A percentile compares a stretch with the other conserved stretches of the same genome.
Conservation (phyloP, 1,140 invertebrate species). For the Drosophila paulistorum region DNA sequence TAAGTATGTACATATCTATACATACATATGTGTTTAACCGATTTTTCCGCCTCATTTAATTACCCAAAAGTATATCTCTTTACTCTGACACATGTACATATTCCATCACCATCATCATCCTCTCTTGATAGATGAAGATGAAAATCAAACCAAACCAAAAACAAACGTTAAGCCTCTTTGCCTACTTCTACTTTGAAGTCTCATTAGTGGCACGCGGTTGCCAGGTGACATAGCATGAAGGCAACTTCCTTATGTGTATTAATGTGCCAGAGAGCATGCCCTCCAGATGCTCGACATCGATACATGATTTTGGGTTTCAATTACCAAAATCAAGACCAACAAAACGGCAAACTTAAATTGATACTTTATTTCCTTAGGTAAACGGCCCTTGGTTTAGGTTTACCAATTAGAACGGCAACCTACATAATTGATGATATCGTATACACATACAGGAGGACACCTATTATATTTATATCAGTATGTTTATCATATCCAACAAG, state of each 20-base stretch:
- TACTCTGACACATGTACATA: slow-evolving; percentile 42
- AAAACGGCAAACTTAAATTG: slow-evolving; percentile 25
- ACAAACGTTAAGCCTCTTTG: slow-evolving; percentile 51
- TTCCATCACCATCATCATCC: slow-evolving; percentile 27
- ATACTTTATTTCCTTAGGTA: slow-evolving; percentile 50
- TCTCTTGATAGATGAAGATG: slow-evolving; percentile 4
- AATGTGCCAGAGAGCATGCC: slow-evolving; percentile 30
- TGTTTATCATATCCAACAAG: slow-evolving; percentile 54
- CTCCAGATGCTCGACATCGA: slow-evolving; percentile 26
- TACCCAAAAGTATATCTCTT: slow-evolving; percentile 40
- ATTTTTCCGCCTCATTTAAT: slow-evolving; percentile 66
- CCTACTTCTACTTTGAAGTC: slow-evolving; percentile 63
- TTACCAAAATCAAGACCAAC: slow-evolving; percentile 13
- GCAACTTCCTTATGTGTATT: slow-evolving; percentile 39
- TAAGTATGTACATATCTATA: slow-evolving; percentile 19
- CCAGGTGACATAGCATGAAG: slow-evolving; percentile 59
- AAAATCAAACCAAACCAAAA: slow-evolving; percentile 55
- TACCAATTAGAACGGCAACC: slow-evolving; percentile 37
- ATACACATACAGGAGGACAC: background rate
- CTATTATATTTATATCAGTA: background rate
- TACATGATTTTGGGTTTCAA: slow-evolving; percentile 40
- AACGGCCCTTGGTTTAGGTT: slow-evolving; percentile 29
- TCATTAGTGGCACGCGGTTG: slow-evolving; percentile 71
- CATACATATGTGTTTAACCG: slow-evolving; percentile 39
- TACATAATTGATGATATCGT: background rate